Base-by-base conservation (phyloP, 1,140 invertebrate species). In the Neotoxoptera formosana region DNA sequence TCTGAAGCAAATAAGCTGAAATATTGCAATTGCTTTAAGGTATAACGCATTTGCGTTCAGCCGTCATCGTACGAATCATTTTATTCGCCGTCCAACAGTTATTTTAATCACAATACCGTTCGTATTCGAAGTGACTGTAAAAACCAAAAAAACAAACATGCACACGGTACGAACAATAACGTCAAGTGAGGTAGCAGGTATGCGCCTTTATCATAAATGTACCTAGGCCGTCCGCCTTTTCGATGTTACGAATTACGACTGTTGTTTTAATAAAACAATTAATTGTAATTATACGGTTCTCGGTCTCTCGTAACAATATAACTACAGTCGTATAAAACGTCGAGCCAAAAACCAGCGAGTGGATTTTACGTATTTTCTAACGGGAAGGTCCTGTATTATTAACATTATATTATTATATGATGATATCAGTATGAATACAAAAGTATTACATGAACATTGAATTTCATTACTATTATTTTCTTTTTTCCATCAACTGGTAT, bases 261-360 rank as follows among this genome's bases (percentile, higher is more conserved):
- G 53, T 60, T 76, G 60, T 67, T 91, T 36, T 67, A 67, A 91
- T 67, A 76, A 76, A 91, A 76, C 67, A 47, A 91, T 67, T 91
- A 91, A 76, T 91, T 91, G 53, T 41, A 36, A 89, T 36, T 56
- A 89, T n/a, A 56, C 45, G 86, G n/a, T 86, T 86, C 51, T 56
- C 34, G 48, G 9, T 8, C 36, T 41, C 34, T 56, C 47, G n/a
- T 36, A 89, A 23, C 48, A 89, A 41, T 56, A 89, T 36, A 89
- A 51, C 47, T 36, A 25, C 48, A 89, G 21, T 36, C 87, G 51
- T 89, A 53, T n/a, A 81, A 34, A 30, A 56, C 88, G 34, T 56
- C 34, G 8, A 25, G 45, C 23, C 25, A n/a, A 48, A 76, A 86
- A 47, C 23, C 87, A n/a, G 34, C 30, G 9, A 89, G 88, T 30